Base-by-base conservation (phyloP, 2,888 invertebrate species). In the Axea sp. region DNA sequence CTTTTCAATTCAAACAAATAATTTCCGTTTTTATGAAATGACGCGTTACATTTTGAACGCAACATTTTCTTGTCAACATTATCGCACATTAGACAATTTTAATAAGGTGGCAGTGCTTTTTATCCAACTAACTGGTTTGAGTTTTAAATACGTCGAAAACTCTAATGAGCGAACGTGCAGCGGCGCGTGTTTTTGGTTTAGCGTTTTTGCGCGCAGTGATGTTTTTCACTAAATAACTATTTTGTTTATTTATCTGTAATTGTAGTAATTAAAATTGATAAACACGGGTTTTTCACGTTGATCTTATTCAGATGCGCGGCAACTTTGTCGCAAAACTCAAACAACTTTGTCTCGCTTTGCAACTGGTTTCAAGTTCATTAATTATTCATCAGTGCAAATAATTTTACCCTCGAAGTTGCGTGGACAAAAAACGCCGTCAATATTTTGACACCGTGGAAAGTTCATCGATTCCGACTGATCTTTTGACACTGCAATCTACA, bases 211-310 rank as follows among this genome's bases (percentile, higher is more conserved):
- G 17, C 12, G n/a, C 19, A 3, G 2, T 53, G 53, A 39, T 39
- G 39, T 39, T 22, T 47, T 28, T 17, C 19, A 39, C 37, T 7
- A 53, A 37, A 26, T 37, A 53, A 17, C 7, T 5, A 26, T 33
- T 24, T 37, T 45, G 24, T 37, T 53, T 37, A 53, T 53, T 53
- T 14, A 22, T 37, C 26, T 37, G 37, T 35, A 51, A 37, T 37
- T 51, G 35, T 14, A 6, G 4, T n/a, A n/a, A n/a, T n/a, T n/a
- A 17, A 15, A 47, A 47, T 47, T 30, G 5, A 47, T 31, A 47
- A 31, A 31, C 9, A 47, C 9, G 4, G 22, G 5, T 15, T 45
- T 28, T 15, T 45, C 30, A 9, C 12, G 4, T 17, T 4, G 8
- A 30, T 17, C 11, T 19, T 17, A 9, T 28, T 31, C 7, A n/a